Base-by-base conservation (phyloP, 2,888 invertebrate species). In the Limulus polyphemus region DNA sequence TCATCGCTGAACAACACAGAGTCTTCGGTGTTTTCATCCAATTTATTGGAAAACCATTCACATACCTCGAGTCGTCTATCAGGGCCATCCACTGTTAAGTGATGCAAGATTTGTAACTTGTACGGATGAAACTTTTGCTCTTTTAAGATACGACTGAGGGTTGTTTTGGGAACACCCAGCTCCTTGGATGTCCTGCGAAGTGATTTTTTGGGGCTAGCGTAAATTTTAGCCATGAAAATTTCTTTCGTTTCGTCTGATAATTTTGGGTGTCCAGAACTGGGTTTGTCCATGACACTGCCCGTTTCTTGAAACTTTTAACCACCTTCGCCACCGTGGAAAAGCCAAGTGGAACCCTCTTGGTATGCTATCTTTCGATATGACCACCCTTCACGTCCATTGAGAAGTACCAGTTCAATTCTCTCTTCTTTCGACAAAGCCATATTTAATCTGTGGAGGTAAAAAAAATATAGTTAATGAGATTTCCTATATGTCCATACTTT, bases 391-490 rank as follows among this genome's bases (percentile, higher is more conserved):
- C 12, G 55, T 55, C 55, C 55, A 55, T 16, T 55, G 55, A 2
- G 46, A 55, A 55, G 3, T 55, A 55, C 47, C 55, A 7, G 55
- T 55, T 55, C 46, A 55, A 10, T 55, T 55, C 55, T 55, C 32
- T 55, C 16, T 55, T 46, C 46, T 55, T 2, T 55, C 46, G 55
- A 55, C 55, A 55, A 55, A 55, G 55, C 55, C 55, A 55, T 55
- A 55, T 16, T 55, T 55, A 55, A 55, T 55, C 55, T 55, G 55
- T 55, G 55, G 46, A 55, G 16, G 12, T n/a, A 2, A 7, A 55
- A 4, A 55, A 55, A 55, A 16, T 55, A 55, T 55, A 55, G 55
- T 55, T 55, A 55, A 55, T 55, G 55, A 55, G 55, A 55, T 55
- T 55, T 55, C 32, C 55, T 55, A n/a, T 55, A 32, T 55, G 55